phyloP scores from a whole-genome alignment of 2,797 vertebrate species.

The Phylloscopus collybita region DNA sequence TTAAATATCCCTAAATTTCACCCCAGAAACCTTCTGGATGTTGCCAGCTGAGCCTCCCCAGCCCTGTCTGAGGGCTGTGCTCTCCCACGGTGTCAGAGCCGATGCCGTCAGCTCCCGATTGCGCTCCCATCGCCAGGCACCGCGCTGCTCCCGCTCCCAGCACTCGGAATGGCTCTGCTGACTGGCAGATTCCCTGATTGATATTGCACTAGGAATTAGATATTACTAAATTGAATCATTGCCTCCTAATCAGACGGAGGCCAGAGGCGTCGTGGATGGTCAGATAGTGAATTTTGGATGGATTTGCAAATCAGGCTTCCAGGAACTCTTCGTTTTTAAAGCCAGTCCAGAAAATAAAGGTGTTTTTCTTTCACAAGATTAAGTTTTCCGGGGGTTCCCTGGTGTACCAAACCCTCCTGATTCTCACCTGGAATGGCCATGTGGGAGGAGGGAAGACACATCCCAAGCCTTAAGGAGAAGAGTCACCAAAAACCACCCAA shows the following conservation, averaged over 20 bases:
- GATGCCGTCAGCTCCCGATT: neutral
- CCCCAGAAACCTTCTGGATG: accelerated
- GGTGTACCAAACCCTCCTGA: neutral
- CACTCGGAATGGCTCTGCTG: neutral
- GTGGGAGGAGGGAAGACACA: neutral
- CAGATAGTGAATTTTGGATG: neutral
- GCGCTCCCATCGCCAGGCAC: neutral
- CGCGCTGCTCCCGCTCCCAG: neutral
- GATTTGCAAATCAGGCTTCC: neutral
- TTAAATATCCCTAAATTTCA: neutral
- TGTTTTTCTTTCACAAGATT: neutral
- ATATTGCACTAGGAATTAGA: neutral
- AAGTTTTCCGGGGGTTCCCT: neutral
- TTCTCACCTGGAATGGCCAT: accelerated
- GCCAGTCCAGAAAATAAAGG: neutral
- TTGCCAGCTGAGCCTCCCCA: neutral
- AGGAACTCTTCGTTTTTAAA: neutral
- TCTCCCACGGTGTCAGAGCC: neutral
- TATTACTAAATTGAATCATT: neutral
- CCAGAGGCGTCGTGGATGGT: neutral
- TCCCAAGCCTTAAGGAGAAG: neutral
- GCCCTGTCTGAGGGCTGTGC: neutral
- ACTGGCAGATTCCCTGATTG: neutral
- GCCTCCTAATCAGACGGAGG: neutral
- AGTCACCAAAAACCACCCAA: neutral